These are phyloP conservation scores for Antigone vipio DNA, from an alignment of 2,113 vertebrate species.

Conservation along the genomic window DNA sequence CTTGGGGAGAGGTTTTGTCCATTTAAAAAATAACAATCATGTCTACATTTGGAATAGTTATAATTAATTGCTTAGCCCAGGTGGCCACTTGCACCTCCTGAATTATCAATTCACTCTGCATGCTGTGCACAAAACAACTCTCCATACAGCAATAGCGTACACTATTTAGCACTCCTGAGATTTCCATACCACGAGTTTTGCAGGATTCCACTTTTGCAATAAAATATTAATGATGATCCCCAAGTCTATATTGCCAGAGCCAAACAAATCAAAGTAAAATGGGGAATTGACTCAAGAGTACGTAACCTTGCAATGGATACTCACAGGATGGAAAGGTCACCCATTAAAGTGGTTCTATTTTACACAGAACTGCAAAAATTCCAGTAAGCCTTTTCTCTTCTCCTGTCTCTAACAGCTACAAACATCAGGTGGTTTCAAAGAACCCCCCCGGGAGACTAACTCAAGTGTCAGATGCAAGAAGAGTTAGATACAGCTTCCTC, in stretches of 20 bases:
- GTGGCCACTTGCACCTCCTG: neutral
- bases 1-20: neutral
- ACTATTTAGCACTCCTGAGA: neutral
- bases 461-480: conserved; percentile 9
- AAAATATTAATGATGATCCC: conserved; percentile 13
- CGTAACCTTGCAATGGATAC: neutral
- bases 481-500: neutral
- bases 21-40: neutral
- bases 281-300: neutral
- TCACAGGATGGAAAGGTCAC: neutral
- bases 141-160: neutral
- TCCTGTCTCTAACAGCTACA: neutral
- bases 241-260: neutral
- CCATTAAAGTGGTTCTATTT: neutral
- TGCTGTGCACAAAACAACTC: neutral
- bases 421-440: conserved; percentile 44
- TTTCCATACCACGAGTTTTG: neutral
- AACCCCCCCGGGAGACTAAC: neutral
- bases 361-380: conserved; percentile 15
- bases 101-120: neutral
- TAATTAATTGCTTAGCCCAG: conserved; percentile 12
- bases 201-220: neutral
- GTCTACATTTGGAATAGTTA: neutral
- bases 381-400: conserved; percentile 31
- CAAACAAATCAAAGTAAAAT: neutral